Conservation (phyloP, 2,113 vertebrate species). For the Galbula dea region DNA sequence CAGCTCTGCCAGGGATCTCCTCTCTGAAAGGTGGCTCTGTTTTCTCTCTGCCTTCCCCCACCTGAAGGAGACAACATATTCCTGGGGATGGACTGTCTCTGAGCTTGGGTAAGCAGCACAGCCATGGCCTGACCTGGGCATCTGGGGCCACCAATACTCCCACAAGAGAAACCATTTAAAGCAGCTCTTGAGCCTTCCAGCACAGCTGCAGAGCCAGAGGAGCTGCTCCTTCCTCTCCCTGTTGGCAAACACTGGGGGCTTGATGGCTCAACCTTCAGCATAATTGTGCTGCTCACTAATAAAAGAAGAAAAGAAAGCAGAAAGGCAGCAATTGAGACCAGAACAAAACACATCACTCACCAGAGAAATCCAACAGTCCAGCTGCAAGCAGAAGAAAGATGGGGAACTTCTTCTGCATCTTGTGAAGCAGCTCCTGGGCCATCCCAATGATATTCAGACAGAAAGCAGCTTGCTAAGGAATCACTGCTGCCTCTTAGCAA, state of each 20-base stretch:
- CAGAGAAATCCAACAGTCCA: neutral
- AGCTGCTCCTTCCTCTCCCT: neutral
- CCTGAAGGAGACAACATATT: rapidly evolving
- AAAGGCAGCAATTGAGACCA: neutral
- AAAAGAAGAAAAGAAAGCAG: neutral
- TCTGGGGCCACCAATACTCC: neutral
- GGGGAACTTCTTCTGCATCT: neutral
- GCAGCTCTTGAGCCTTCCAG: neutral
- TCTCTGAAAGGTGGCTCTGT: neutral
- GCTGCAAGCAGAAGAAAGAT: neutral
- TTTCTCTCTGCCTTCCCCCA: neutral
- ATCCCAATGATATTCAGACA: rapidly evolving
- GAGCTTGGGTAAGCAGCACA: neutral
- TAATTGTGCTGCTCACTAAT: neutral
- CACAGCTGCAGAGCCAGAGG: neutral
- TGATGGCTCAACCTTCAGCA: neutral
- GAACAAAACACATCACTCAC: neutral
- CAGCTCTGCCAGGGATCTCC: neutral
- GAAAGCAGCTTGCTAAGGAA: neutral
- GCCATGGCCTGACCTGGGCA: neutral
- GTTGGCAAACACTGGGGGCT: neutral
- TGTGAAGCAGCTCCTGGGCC: neutral
- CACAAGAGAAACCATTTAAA: neutral
- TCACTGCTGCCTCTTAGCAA: neutral
- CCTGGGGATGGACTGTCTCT: neutral